phyloP scores from a whole-genome alignment of 1,140 invertebrate genomes.

The Ptiloglossa arizonensis region DNA sequence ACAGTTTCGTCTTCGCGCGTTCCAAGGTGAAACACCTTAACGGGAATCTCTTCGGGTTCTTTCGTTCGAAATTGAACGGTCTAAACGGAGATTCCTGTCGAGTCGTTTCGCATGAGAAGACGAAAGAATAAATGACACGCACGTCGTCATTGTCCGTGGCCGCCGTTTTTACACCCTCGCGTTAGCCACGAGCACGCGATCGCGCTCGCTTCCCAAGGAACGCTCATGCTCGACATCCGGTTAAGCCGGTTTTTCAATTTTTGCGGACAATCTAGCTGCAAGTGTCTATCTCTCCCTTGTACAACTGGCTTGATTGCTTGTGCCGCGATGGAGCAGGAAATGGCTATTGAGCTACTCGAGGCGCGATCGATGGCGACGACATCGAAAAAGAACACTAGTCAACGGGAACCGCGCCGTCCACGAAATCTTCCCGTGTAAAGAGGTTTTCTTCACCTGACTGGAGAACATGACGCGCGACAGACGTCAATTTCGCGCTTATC shows the following conservation, averaged over 20 bases:
- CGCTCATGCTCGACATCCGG: slow-evolving; percentile 28
- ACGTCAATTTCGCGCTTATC: slow-evolving; percentile 68
- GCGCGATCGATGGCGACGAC: slow-evolving; percentile 12
- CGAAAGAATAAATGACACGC: not conserved
- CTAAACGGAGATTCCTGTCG: not conserved
- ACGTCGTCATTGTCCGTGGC: not conserved
- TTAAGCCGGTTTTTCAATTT: slow-evolving; percentile 54
- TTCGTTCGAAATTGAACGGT: not conserved
- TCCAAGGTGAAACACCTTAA: not conserved
- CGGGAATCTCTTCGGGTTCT: not conserved
- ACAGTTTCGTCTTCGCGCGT: not conserved
- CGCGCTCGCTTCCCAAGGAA: slow-evolving; percentile 6
- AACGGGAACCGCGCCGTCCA: not conserved
- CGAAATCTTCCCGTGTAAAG: not conserved
- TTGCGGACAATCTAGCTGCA: slow-evolving; percentile 16
- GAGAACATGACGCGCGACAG: slow-evolving; percentile 65
- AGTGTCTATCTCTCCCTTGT: slow-evolving; percentile 34
- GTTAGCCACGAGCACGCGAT: slow-evolving; percentile 16
- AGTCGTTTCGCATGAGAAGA: not conserved
- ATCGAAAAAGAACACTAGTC: not conserved
- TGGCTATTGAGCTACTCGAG: not conserved
- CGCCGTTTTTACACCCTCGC: slow-evolving; percentile 35
- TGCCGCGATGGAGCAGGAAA: slow-evolving; percentile 15
- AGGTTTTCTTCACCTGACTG: slow-evolving; percentile 68
- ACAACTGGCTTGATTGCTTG: slow-evolving; percentile 8